phyloP scores from a whole-genome alignment of 2,113 vertebrate species.

The Charina bottae region DNA sequence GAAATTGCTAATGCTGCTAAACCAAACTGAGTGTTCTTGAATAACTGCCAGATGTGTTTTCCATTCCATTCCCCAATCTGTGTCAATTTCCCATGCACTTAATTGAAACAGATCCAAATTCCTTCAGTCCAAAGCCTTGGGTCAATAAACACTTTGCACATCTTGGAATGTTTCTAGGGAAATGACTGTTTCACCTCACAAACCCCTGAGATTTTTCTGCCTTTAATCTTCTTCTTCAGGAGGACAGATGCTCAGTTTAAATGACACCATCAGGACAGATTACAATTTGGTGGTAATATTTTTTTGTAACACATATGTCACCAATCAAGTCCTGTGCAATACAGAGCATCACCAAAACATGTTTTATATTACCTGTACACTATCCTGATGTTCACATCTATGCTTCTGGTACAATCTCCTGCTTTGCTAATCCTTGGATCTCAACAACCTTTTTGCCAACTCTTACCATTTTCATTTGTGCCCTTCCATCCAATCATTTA shows the following conservation, averaged over 20 bases:
- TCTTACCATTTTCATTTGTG: background rate
- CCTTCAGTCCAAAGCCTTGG: slow-evolving; percentile 71
- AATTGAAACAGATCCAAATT: slow-evolving; percentile 79
- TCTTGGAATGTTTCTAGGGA: slow-evolving; percentile 67
- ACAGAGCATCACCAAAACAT: background rate
- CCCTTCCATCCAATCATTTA: background rate
- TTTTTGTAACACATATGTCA: background rate
- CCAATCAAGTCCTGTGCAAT: background rate
- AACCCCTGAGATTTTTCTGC: slow-evolving; percentile 48
- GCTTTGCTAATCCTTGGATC: background rate
- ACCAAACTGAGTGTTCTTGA: slow-evolving; percentile 50
- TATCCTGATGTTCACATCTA: background rate
- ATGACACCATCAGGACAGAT: background rate
- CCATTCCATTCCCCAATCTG: slow-evolving; percentile 72
- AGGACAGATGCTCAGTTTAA: slow-evolving; percentile 57
- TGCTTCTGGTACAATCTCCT: background rate
- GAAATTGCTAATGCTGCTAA: slow-evolving; percentile 30
- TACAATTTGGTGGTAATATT: background rate
- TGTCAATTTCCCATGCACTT: slow-evolving; percentile 95
- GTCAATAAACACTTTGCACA: slow-evolving; percentile 74
- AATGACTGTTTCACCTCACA: slow-evolving; percentile 60
- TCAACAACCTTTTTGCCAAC: background rate
- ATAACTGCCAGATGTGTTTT: slow-evolving; percentile 50
- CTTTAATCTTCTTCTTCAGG: slow-evolving; percentile 37
- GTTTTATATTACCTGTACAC: background rate